phyloP scores from a whole-genome alignment of 2,888 invertebrate species.

The Argyresthia albistria region DNA sequence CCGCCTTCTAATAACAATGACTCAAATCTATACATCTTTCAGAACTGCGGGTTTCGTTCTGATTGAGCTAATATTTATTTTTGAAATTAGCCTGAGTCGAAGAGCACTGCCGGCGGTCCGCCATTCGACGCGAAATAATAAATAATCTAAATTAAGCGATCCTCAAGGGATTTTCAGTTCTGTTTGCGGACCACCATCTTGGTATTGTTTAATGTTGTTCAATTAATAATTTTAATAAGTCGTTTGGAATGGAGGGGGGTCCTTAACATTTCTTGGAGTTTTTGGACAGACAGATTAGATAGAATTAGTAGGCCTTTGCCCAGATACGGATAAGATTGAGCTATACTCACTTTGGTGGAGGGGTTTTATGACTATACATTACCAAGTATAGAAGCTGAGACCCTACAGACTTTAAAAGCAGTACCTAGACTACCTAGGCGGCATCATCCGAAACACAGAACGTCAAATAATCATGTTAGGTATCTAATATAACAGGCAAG shows the following conservation, averaged over 20 bases:
- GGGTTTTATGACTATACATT: too few relatives aligned
- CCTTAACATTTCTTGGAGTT: too few relatives aligned
- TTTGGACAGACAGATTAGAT: too few relatives aligned
- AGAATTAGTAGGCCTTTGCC: too few relatives aligned
- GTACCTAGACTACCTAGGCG: too few relatives aligned
- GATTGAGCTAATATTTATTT: constrained; percentile 69
- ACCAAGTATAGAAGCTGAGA: too few relatives aligned
- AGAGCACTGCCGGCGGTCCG: constrained; percentile 31
- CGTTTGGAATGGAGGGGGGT: neutral
- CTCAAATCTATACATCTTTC: constrained; percentile 1
- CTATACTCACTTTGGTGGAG: too few relatives aligned
- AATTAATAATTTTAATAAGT: constrained; percentile 58
- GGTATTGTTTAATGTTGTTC: constrained; percentile 52
- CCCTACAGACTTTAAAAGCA: too few relatives aligned
- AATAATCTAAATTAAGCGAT: constrained; percentile 63
- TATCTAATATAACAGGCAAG: too few relatives aligned
- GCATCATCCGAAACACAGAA: too few relatives aligned
- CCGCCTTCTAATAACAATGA: neutral
- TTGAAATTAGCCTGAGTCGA: constrained; percentile 51
- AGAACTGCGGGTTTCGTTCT: constrained; percentile 16
- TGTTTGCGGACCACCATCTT: constrained; percentile 18
- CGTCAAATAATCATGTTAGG: too few relatives aligned
- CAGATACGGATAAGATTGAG: too few relatives aligned
- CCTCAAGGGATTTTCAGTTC: constrained; percentile 28
- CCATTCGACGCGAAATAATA: constrained; percentile 27